Percentiles rank a stretch among this genome's conserved stretches.
phyloP scores from a whole-genome alignment of 2,113 vertebrate genomes.

The Tetrax tetrax region DNA sequence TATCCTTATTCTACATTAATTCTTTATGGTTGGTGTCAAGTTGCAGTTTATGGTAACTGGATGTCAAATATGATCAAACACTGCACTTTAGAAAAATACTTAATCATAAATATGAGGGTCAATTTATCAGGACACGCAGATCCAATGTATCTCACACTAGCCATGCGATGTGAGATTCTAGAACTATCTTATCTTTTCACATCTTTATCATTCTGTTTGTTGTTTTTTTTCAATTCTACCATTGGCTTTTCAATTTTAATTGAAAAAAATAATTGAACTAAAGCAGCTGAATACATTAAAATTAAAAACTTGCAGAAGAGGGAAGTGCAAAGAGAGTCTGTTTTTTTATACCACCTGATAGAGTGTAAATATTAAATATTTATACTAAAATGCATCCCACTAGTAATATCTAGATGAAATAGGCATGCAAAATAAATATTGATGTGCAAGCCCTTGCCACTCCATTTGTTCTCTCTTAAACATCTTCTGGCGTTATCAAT shows the following conservation, averaged over 20 bases:
- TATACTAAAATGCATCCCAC: not conserved
- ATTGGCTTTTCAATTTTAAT: not conserved
- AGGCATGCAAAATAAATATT: not conserved
- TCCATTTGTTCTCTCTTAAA: not conserved
- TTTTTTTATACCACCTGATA: not conserved
- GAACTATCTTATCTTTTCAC: not conserved
- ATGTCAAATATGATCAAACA: not conserved
- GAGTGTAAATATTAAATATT: not conserved
- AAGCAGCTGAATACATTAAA: not conserved
- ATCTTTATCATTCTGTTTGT: not conserved
- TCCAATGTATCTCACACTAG: too few species aligned
- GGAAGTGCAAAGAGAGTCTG: not conserved
- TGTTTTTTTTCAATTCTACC: not conserved
- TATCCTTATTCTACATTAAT: not conserved
- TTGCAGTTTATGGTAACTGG: not conserved
- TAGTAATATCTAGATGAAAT: not conserved
- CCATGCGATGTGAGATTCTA: not conserved
- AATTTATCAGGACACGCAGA: not conserved
- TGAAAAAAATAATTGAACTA: not conserved
- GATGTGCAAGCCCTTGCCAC: not conserved
- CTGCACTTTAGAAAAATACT: not conserved
- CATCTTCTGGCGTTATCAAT: not conserved
- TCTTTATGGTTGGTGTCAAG: not conserved
- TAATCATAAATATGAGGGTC: not conserved
- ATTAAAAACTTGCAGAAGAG: not conserved